Conservation (phyloP, 2,797 vertebrate genomes). For the Carapus acus region DNA sequence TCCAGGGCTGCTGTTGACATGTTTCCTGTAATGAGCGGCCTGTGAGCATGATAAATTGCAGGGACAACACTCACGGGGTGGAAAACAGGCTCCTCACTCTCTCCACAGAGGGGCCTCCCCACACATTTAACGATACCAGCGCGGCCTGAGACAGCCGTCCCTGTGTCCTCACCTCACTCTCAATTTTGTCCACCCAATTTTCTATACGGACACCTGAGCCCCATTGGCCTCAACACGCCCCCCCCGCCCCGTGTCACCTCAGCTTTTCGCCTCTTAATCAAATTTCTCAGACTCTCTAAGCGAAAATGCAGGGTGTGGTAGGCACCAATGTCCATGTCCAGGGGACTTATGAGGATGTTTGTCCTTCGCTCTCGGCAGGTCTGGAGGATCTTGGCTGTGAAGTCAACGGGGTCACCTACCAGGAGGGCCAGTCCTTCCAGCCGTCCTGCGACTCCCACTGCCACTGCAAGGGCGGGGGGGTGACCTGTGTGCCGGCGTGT, state of each 20-base stretch:
- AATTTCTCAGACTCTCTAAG: constrained; percentile 24
- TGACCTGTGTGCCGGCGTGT: constrained; percentile 82
- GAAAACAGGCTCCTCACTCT: constrained; percentile 35
- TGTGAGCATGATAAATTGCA: constrained; percentile 43
- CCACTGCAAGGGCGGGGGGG: constrained; percentile 78
- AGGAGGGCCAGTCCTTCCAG: constrained; percentile 86
- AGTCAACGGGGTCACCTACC: constrained; percentile 78
- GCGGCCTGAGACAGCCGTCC: constrained; percentile 26
- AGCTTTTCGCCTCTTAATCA: constrained; percentile 30
- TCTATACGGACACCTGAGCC: neutral
- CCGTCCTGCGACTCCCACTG: constrained; percentile 83
- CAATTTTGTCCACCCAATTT: constrained; percentile 10
- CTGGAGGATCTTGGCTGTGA: constrained; percentile 77
- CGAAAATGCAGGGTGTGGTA: constrained; percentile 4
- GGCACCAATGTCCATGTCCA: neutral
- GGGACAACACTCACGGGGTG: constrained; percentile 29
- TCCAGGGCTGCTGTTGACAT: constrained; percentile 41
- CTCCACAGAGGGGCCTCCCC: constrained; percentile 24
- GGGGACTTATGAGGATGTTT: neutral
- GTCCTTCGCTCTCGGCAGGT: constrained; percentile 64
- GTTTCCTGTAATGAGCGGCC: constrained; percentile 26
- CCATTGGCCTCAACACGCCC: neutral
- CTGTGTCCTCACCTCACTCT: constrained; percentile 22
- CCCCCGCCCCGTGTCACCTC: neutral
- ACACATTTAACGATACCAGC: constrained; percentile 26